Base-by-base conservation (phyloP, 2,113 vertebrate species). In the Todiramphus saurophagus region DNA sequence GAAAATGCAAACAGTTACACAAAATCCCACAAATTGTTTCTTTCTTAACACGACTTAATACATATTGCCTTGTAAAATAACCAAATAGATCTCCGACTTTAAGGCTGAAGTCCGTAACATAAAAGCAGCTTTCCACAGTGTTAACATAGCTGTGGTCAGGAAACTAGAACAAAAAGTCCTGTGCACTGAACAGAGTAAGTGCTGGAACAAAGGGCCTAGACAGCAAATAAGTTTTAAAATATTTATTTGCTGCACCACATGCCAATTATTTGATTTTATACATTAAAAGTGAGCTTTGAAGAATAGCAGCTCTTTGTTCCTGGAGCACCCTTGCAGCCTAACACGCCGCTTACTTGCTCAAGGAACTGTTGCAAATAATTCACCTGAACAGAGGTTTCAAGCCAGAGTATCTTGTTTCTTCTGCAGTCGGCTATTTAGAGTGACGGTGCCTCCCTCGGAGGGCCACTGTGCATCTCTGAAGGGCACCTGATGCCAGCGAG, bases 121-220 rank as follows among this genome's bases (percentile, higher is more conserved):
- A 56, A 68, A 92, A 66, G 16, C 44, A 75, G 50, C 44, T 82
- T 93, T 87, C 62, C 4, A 3, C 37, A 70, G 77, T 1, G 1
- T 66, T 72, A 91, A 83, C 53, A 66, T 31, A 20, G 44, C 72
- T 96, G 96, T 0, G 19, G 94, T 92, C 89, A 92, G 82, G 68
- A 94, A 85, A 82, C 2, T 12, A 94, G 90, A 97, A 94, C 93
- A 96, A 68, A 83, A 87, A 43, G 89, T 92, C 74, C 94, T 84
- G 82, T 63, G 86, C 77, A 90, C 48, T 73, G 93, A 96, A 89
- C 41, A 93, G 92, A 53, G 95, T 62, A 80, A 72, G 58, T 0
- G 0, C 63, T 83, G 67, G 78, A 97, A 96, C 94, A 92, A 94
- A 95, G 56, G 13, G 41, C 59, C 27, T 66, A 83, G 87, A 83